Conservation (phyloP, 2,888 invertebrate genomes). For the Catocala fraxini region DNA sequence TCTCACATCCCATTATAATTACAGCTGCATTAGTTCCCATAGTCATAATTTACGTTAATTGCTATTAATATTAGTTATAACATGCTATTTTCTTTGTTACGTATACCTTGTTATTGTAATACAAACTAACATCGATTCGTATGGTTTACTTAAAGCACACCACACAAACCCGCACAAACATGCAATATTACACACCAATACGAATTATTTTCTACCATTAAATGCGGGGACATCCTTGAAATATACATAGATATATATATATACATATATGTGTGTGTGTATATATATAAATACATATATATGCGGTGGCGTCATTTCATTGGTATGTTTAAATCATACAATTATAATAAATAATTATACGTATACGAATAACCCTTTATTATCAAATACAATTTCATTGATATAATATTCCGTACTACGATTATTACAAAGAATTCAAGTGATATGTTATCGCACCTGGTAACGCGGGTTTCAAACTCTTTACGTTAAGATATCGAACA, state of each 20-base stretch:
- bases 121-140: slow-evolving; percentile 8
- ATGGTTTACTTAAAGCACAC: slow-evolving; percentile 36
- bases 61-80: too few relatives aligned
- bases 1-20: too few relatives aligned
- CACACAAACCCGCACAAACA: slow-evolving; percentile 40
- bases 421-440: slow-evolving; percentile 1
- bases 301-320: too few relatives aligned
- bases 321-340: too few relatives aligned
- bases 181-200: slow-evolving; percentile 39
- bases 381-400: slow-evolving; percentile 4
- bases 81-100: background rate
- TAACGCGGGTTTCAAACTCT: background rate
- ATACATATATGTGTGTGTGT: too few relatives aligned
- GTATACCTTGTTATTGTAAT: background rate
- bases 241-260: too few relatives aligned
- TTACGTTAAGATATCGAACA: background rate
- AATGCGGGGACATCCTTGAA: background rate
- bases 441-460: slow-evolving; percentile 8
- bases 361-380: too few relatives aligned
- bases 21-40: too few relatives aligned
- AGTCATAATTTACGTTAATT: too few relatives aligned
- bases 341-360: too few relatives aligned
- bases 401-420: background rate
- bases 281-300: too few relatives aligned
- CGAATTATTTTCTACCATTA: slow-evolving; percentile 24